phyloP scores from a whole-genome alignment of 2,113 vertebrate genomes.

The cattle (Bos taurus) region ARS-UCD2.0 NC_037328.1:3693501-3694000 shows the following conservation, averaged over 20 bases:
- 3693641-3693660: neutral
- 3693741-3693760: neutral
- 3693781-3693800: neutral
- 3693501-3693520: neutral
- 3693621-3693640: neutral
- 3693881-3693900: neutral
- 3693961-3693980: neutral
- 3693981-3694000: neutral
- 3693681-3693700: neutral
- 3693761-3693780: neutral
- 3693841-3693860: neutral
- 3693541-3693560: neutral
- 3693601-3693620: neutral
- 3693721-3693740: neutral
- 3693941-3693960: neutral
- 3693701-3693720: neutral
- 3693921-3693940: neutral
- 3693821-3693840: neutral
- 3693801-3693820: neutral
- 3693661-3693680: neutral
- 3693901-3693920: neutral
- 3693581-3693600: neutral
- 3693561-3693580: neutral
- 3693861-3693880: neutral
- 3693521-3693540: neutral